Base-by-base conservation (phyloP, 1,140 invertebrate species). In the Aphelenchoides avenae region DNA sequence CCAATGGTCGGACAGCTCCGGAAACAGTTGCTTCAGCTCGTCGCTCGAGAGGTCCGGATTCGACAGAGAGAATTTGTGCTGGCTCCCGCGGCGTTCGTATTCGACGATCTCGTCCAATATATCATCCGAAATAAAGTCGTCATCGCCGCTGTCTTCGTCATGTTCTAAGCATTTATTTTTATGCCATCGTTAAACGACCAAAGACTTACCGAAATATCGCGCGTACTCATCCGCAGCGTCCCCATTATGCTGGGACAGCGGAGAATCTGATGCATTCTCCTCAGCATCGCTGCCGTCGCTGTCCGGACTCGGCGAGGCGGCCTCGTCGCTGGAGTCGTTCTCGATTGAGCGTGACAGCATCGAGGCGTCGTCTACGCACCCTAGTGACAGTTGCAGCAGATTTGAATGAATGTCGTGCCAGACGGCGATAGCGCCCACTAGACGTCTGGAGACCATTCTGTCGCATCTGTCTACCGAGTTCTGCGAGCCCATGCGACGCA, bases 341-440 rank as follows among this genome's bases (percentile, higher is more conserved):
- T 46, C 57, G 30, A 13, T 61, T n/a, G 26, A 27, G 13, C 33
- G 15, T 22, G 37, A 20, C 6, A 15, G n/a, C 36, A n/a, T n/a
- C n/a, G n/a, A n/a, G n/a, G n/a, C n/a, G n/a, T n/a, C n/a, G n/a
- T n/a, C n/a, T n/a, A n/a, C n/a, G n/a, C 57, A 26, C 27, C 42
- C 62, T 27, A 71, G 40, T 29, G 72, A 57, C 22, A 74, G 33
- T 31, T 66, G 71, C 18, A 73, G 44, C 13, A 73, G 50, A 47
- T 67, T 75, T 9, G 64, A 51, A 36, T 75, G 72, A 33, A 75
- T 50, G 43, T 75, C 75, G 47, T 75, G 72, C 72, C 72, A 75
- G 11, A 56, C 56, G 5, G 72, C 72, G 36, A 75, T 75, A n/a
- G 72, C 72, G 26, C 71, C 62, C 9, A 74, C 71, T n/a, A 77